Evolutionary conservation across 2,113 vertebrate genomes (phyloP), one percentile per base, ranked within the genome.

Genomic region (Pteropus alecto): DNA sequence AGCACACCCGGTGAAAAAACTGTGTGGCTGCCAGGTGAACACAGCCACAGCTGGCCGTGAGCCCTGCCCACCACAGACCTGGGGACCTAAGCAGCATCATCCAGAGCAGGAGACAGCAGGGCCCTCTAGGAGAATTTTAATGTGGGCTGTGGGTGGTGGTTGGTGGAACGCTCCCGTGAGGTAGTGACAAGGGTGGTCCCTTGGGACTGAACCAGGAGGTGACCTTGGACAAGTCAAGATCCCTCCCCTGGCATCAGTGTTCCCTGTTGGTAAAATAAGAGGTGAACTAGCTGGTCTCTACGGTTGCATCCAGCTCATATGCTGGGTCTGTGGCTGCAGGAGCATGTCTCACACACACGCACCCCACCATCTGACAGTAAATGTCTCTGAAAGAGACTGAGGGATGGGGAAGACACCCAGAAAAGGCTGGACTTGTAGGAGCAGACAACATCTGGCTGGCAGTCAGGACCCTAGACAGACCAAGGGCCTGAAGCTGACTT

Each of bases 11-110:
- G 48, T 5, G 30, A 68, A 33, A 48, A 85, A 8, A 8, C 48
- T 30, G 12, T 0, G 0, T 0, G 28, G 65, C 65, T 19, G 11
- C 38, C 14, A 18, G 41, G 30, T 22, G 51, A 58, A 28, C 60
- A 28, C 10, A 15, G 71, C 35, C 38, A 18, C 3, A 8, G 11
- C 51, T 28, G 51, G 38, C 35, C 28, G 2, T 3, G 28, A 81
- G 22, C 90, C 18, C 74, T 14, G 30, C 35, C 2, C 10, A 19
- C 16, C 41, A 10, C 14, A n/a, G 51, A 51, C 54, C 63, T 84
- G 16, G 73, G 74, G 71, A 15, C 35, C 6, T 12, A 13, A 33
- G 48, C 60, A 46, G 4, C 54, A n/a, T 46, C 0, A 0, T 15
- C 14, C 18, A 22, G 48, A 46, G 33, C 38, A 51, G 61, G n/a